phyloP scores from a whole-genome alignment of 2,888 invertebrate species.

The Synanthedon tipuliformis region DNA sequence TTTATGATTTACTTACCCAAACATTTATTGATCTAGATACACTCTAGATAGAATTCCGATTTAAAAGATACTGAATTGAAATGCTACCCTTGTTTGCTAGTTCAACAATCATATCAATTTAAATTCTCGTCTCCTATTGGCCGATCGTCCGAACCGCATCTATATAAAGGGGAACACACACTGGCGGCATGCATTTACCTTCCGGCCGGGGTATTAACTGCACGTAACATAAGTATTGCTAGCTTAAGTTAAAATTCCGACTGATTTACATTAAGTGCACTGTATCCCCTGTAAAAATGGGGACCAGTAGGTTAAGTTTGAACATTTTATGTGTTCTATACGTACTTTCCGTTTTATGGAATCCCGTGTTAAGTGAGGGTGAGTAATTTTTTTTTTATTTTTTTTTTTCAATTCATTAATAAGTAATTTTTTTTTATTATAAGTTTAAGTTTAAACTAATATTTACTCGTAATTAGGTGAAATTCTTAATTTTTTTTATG shows the following conservation, averaged over 20 bases:
- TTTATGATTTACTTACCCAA: no score
- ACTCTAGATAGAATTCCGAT: not conserved
- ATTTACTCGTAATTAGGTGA: no score
- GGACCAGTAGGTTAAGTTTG: conserved; percentile 48
- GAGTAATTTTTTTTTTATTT: conserved; percentile 22
- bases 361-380: conserved; percentile 43
- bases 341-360: conserved; percentile 57
- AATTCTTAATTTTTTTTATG: no score
- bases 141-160: conserved; percentile 15
- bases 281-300: conserved; percentile 52
- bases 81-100: not conserved
- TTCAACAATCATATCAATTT: not conserved
- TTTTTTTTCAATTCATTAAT: no score
- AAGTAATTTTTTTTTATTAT: no score
- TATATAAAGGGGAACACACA: conserved; percentile 33
- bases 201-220: conserved; percentile 33
- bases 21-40: not conserved
- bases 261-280: conserved; percentile 37
- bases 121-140: conserved; percentile 10
- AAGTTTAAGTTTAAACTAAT: no score
- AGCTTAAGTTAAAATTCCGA: conserved; percentile 34
- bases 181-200: conserved; percentile 43
- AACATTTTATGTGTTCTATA: conserved; percentile 45
- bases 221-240: conserved; percentile 38
- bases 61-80: no score